Evolutionary conservation across 2,797 vertebrate genomes (phyloP), one percentile per base, ranked within the genome.

Genomic region (Florisuga fusca): DNA sequence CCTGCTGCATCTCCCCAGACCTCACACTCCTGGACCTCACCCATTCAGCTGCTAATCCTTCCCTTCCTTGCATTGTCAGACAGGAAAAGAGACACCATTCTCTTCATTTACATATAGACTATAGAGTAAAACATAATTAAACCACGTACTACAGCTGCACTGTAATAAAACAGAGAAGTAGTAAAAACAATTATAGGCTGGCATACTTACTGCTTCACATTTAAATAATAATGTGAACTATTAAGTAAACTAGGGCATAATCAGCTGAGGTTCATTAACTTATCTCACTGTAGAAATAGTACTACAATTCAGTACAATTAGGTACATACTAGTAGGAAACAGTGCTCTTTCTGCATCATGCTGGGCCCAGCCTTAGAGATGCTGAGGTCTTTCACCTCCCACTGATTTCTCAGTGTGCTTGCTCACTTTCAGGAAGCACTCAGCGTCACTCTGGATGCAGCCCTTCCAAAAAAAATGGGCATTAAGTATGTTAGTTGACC

Each of bases 201-300:
- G 81, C 91, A 92, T 93, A 95, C 92, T 97, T 95, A 95, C 92
- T 75, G 79, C 71, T 95, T 96, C 83, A 92, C 94, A 97, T 96
- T 95, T 97, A 96, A 97, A 96, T 96, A 97, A 96, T 96, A 97
- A 97, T 96, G 95, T 82, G 93, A 95, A 97, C 96, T 97, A 95
- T 97, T 97, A 97, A 97, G 94, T 96, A 97, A 97, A 97, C 92
- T 78, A 93, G 96, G 85, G 74, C 80, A 91, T 97, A 97, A 97
- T 97, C 95, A 96, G 94, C 94, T 87, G 95, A 95, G 94, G 95
- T 95, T 97, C 95, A 97, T 97, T 97, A 97, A 96, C 89, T 96
- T 96, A 97, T 96, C 96, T 94, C 92, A 90, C 90, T 94, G 76
- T 63, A 96, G 94, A 91, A 96, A 90, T 62, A 89, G 85, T 67